Evolutionary conservation across 1,140 invertebrate genomes (phyloP), one percentile per base, ranked within the genome.

Genomic region (Penaeus vannamei): DNA sequence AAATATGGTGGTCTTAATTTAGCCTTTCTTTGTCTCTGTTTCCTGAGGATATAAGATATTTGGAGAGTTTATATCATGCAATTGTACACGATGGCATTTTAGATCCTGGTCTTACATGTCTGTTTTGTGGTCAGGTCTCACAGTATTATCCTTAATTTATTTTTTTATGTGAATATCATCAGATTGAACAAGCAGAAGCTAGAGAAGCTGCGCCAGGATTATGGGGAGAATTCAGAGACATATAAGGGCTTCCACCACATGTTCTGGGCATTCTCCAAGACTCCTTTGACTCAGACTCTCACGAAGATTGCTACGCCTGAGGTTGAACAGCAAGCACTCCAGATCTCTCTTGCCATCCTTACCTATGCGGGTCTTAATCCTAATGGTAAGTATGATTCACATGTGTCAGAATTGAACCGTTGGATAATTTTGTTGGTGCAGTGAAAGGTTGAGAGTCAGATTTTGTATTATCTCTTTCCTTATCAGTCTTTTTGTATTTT

Each of bases 211-310:
- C 94, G 97, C 89, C 95, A 96, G 86, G 97, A 97, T 91, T 95
- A 96, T 87, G 95, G 96, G 14, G 95, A 95, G 95, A 96, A 91
- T 94, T 96, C 96, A 23, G 97, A 98, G 93, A 96, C 95, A 23
- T 98, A 98, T 92, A 97, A 97, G 93, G 96, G 96, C 76, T 98
- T 97, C 93, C 95, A 96, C 19, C 96, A 96, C 88, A 95, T 95
- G 2, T 98, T 96, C 93, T 99, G 98, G 98, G 96, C 97, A 4
- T 99, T 97, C 92, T 97, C 96, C 92, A 96, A 96, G 92, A 95
- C 95, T 92, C 95, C 94, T 26, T 93, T 98, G 76, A 94, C 95
- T 14, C 97, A 98, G 92, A 96, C 96, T 91, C 94, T 99, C 23
- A 96, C 96, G 76, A 95, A 96, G 91, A 94, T 98, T 76, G 95